phyloP scores from a whole-genome alignment of 2,888 invertebrate species.

The Nemotelus pantherinus region DNA sequence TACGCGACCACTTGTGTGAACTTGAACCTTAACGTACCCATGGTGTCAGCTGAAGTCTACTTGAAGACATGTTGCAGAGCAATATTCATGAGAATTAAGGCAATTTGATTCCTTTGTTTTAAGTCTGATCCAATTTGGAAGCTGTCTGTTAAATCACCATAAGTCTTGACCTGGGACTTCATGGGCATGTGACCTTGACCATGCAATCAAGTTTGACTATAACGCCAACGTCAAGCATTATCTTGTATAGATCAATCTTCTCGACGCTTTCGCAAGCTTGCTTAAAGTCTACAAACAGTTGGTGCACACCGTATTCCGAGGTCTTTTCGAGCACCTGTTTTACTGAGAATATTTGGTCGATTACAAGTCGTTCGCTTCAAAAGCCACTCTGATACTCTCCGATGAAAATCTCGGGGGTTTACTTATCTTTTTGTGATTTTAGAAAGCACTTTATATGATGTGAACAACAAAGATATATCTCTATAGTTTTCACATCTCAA shows the following conservation, averaged over 20 bases:
- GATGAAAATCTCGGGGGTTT: no score
- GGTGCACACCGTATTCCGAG: background rate
- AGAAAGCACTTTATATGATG: no score
- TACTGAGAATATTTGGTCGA: background rate
- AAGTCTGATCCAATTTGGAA: slow-evolving; percentile 4
- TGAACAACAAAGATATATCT: no score
- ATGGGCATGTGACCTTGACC: background rate
- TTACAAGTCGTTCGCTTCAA: no score
- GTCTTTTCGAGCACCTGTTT: background rate
- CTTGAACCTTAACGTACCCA: background rate
- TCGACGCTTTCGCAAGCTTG: background rate
- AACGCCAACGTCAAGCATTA: no score
- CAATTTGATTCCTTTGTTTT: background rate
- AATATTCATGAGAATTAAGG: background rate
- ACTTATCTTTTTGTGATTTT: no score
- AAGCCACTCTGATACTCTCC: background rate
- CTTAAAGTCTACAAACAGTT: background rate
- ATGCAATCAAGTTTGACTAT: no score
- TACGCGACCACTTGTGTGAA: background rate
- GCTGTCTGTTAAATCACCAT: background rate
- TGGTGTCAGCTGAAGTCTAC: background rate
- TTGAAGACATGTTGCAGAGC: background rate
- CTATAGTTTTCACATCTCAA: no score
- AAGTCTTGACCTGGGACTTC: background rate
- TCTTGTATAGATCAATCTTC: background rate